Conservation (phyloP, 2,888 invertebrate species). For the Rhagonycha lutea region DNA sequence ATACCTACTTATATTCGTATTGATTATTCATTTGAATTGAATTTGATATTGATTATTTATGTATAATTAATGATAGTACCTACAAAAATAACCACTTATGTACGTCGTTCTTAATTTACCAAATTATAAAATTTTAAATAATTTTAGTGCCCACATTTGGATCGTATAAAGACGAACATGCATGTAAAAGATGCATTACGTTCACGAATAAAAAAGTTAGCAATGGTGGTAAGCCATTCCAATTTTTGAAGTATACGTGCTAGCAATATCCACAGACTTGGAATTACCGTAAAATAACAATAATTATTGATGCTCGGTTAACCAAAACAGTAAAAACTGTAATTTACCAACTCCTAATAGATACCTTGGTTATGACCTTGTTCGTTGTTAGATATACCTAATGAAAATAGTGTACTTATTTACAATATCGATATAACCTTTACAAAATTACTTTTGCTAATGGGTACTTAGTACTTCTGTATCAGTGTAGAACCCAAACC, state of each 20-base stretch:
- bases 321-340: neutral
- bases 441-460: neutral
- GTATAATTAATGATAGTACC: neutral
- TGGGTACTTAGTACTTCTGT: neutral
- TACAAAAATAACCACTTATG: neutral
- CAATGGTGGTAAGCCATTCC: slow-evolving; percentile 15
- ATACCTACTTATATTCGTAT: neutral
- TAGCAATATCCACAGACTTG: neutral
- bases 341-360: neutral
- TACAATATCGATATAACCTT: neutral
- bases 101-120: neutral
- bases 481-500: neutral
- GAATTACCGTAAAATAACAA: neutral
- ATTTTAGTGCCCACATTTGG: neutral
- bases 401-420: neutral
- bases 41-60: neutral
- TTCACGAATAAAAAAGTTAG: neutral
- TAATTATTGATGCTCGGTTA: neutral
- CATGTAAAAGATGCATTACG: slow-evolving; percentile 16
- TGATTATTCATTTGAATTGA: neutral
- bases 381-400: neutral
- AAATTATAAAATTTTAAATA: neutral
- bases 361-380: neutral
- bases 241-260: neutral
- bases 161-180: neutral